Evolutionary conservation across 2,797 vertebrate species (phyloP).

Genomic region (Xenops minutus): DNA sequence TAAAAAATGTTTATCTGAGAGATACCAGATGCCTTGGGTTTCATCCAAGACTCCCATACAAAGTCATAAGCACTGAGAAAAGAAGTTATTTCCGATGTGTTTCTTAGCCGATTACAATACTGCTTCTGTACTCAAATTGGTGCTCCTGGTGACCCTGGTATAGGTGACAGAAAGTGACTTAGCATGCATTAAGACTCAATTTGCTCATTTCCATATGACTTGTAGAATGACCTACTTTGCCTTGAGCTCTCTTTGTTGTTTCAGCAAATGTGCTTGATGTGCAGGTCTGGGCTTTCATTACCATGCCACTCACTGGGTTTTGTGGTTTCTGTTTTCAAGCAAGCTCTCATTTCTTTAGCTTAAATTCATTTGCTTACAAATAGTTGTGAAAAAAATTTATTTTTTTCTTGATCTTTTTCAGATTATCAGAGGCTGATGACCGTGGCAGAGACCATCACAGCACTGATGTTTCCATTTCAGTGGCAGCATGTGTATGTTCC

Average conservation of each 20-base stretch:
- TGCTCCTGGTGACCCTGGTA: neutral
- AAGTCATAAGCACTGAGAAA: neutral
- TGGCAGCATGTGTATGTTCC: slow-evolving; percentile 99
- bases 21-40: slow-evolving; percentile 53
- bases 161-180: slow-evolving; percentile 19
- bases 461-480: slow-evolving; percentile 98
- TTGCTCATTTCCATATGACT: slow-evolving; percentile 49
- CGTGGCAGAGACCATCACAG: slow-evolving; percentile 97
- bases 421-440: slow-evolving; percentile 99
- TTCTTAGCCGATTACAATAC: neutral
- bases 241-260: neutral
- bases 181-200: neutral
- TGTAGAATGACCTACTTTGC: slow-evolving; percentile 45
- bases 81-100: neutral
- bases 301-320: neutral
- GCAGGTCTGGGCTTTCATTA: slow-evolving; percentile 19
- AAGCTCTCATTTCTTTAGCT: neutral
- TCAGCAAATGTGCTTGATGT: neutral
- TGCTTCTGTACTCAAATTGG: neutral
- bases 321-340: slow-evolving; percentile 39
- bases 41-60: slow-evolving; percentile 29
- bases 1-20: slow-evolving; percentile 40
- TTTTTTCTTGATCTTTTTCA: slow-evolving; percentile 70
- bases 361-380: neutral
- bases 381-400: neutral